These are phyloP conservation scores for Bambusicola thoracicus DNA, from an alignment of 2,113 vertebrate species.

Conservation along the genomic window DNA sequence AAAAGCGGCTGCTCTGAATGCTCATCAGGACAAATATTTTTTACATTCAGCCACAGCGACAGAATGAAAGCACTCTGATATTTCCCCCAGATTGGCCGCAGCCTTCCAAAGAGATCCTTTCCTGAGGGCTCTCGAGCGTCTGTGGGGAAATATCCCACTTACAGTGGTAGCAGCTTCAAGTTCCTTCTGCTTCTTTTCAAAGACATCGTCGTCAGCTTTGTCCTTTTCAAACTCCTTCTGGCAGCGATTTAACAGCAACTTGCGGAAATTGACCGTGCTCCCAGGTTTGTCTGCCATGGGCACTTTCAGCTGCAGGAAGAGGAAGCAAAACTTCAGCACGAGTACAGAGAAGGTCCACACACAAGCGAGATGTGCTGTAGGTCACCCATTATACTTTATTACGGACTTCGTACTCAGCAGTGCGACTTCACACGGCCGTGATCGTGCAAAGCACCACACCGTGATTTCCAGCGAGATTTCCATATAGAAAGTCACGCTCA, in stretches of 20 bases:
- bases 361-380: background rate
- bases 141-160: slow-evolving; percentile 22
- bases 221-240: slow-evolving; percentile 99
- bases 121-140: background rate
- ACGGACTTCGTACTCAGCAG: background rate
- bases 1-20: background rate
- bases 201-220: slow-evolving; percentile 96
- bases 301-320: slow-evolving; percentile 87
- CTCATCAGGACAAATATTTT: background rate
- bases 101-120: background rate
- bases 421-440: accelerated
- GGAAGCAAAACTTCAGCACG: slow-evolving; percentile 23
- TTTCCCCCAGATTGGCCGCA: background rate
- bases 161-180: slow-evolving; percentile 92
- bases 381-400: background rate
- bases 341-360: background rate
- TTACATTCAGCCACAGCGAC: background rate
- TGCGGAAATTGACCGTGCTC: slow-evolving; percentile 95
- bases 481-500: background rate
- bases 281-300: slow-evolving; percentile 94
- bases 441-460: background rate
- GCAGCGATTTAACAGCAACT: slow-evolving; percentile 94
- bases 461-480: background rate
- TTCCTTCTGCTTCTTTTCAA: slow-evolving; percentile 97
- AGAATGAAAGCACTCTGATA: background rate